phyloP scores from a whole-genome alignment of 2,113 vertebrate species.

The Indicator indicator region DNA sequence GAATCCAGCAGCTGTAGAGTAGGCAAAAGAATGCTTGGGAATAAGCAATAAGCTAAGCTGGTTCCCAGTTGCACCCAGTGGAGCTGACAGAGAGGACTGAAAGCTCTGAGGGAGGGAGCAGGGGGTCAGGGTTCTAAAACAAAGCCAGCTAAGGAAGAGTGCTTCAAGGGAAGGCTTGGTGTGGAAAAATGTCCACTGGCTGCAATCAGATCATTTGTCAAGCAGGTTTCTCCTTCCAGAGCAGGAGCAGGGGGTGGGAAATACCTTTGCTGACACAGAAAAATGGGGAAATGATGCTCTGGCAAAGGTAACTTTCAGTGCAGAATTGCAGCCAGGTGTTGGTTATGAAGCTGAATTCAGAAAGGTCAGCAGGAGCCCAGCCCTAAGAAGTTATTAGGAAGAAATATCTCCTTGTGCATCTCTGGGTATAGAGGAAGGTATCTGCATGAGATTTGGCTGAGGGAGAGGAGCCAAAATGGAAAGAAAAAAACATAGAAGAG shows the following conservation, averaged over 20 bases:
- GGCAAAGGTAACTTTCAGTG: conserved; percentile 24
- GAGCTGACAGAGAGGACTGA: not conserved
- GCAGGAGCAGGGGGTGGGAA: not conserved
- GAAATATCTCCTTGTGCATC: not conserved
- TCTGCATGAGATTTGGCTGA: not conserved
- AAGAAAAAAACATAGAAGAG: not conserved
- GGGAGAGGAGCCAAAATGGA: not conserved
- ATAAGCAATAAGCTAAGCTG: conserved; percentile 57
- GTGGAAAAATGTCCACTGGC: not conserved
- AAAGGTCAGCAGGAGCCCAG: not conserved
- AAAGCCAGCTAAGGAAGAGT: not conserved
- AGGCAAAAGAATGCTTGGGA: conserved; percentile 38
- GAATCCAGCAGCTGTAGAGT: conserved; percentile 53
- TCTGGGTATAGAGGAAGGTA: too few relatives aligned
- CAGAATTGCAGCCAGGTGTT: conserved; percentile 14
- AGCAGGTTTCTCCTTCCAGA: not conserved
- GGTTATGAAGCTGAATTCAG: not conserved
- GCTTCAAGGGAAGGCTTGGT: not conserved
- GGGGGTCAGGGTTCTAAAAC: not conserved
- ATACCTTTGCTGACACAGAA: conserved; percentile 30
- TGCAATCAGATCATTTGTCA: conserved; percentile 44
- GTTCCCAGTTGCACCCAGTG: conserved; percentile 32
- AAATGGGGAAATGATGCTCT: conserved; percentile 45
- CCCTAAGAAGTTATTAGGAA: not conserved
- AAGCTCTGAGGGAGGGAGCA: not conserved